phyloP scores from a whole-genome alignment of 2,113 vertebrate species.

The Silurus meridionalis region DNA sequence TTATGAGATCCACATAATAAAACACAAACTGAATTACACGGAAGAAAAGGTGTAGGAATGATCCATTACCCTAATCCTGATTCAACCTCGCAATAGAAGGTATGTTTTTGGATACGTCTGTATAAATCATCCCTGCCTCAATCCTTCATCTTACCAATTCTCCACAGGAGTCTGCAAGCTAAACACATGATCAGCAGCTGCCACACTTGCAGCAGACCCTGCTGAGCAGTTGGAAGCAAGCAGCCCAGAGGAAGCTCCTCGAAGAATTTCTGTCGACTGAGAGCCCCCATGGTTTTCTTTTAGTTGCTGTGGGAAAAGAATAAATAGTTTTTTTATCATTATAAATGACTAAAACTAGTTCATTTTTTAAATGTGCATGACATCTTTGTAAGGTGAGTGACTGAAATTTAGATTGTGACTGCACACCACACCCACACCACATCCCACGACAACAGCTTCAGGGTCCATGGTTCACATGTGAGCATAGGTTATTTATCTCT shows the following conservation, averaged over 20 bases:
- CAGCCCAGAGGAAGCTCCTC: conserved; percentile 79
- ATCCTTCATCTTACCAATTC: conserved; percentile 73
- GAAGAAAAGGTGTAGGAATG: background rate
- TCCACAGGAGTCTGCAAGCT: conserved; percentile 77
- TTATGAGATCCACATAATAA: background rate
- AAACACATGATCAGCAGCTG: conserved; percentile 82
- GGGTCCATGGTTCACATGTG: background rate
- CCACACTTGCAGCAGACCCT: conserved; percentile 84
- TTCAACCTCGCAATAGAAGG: background rate
- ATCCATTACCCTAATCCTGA: background rate
- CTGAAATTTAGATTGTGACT: background rate
- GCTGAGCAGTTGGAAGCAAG: conserved; percentile 77
- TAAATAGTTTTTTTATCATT: background rate
- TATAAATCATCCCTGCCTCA: background rate
- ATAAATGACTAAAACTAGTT: background rate
- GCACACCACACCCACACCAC: background rate
- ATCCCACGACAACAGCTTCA: background rate
- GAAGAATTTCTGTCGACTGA: conserved; percentile 75
- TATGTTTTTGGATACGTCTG: background rate
- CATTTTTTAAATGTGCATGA: background rate
- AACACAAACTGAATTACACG: background rate
- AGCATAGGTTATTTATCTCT: background rate
- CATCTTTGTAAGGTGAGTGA: background rate
- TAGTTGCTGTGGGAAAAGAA: background rate
- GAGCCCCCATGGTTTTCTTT: conserved; percentile 36